Evolutionary conservation across 2,797 vertebrate species (phyloP), one percentile per base, ranked within the genome.

Genomic region (Rallus crepitans): DNA sequence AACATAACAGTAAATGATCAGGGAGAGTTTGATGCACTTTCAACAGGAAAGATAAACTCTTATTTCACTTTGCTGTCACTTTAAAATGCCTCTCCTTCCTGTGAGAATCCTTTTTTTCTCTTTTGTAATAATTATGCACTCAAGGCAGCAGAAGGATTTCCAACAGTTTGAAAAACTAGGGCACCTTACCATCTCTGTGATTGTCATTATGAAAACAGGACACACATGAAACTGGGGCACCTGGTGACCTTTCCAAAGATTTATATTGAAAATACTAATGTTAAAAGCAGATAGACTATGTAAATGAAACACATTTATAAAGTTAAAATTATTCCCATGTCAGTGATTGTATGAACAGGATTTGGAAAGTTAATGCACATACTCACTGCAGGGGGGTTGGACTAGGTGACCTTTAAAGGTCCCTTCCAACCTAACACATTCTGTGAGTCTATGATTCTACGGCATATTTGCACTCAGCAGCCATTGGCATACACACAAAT

Each of bases 101-200:
- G 23, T 89, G 35, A 77, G 19, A 87, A n/a, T 77, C 14, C 5
- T 53, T 37, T 79, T 73, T 79, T 75, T 55, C 56, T 80, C 21
- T 64, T 87, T 82, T 40, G 63, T 21, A 65, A 45, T 85, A 71
- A 65, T 80, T 93, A 59, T 65, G 10, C 11, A 69, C n/a, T 30
- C 28, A 82, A 78, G 23, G 75, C 21, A 81, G 21, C 25, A 86
- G 56, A 90, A 95, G n/a, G 33, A 24, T 90, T 21, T 65, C 48
- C 7, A 83, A 28, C 6, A 75, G 23, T 82, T 93, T 81, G 68
- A 35, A 89, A 94, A 95, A 68, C 12, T 79, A 92, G 92, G 93
- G 24, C 53, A 9, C 27, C 48, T 86, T 61, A 63, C 73, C 10
- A 10, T 66, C 65, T 77, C 33, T 40, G 50, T 65, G 23, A 40